Evolutionary conservation across 2,888 invertebrate genomes (phyloP).

Genomic region (Lycocerus yunnanus): DNA sequence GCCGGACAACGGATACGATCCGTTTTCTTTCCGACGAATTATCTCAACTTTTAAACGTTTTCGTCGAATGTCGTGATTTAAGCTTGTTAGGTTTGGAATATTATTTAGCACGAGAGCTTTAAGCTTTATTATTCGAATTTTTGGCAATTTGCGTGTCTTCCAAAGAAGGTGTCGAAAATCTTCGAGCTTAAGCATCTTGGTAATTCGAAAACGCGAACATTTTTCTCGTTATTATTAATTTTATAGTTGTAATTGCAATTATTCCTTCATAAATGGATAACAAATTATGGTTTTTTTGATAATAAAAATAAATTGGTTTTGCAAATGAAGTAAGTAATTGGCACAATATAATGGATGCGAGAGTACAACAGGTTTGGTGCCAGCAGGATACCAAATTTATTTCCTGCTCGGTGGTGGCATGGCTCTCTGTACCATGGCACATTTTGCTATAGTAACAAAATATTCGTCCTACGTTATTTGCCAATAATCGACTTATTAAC

Average conservation of each 20-base stretch:
- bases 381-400: constrained; percentile 31
- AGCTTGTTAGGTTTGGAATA: constrained; percentile 15
- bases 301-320: constrained; percentile 5
- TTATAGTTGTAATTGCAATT: not conserved
- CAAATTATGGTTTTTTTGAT: constrained; percentile 11
- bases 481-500: constrained; percentile 39
- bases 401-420: constrained; percentile 25
- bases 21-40: not conserved
- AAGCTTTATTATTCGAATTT: not conserved
- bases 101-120: constrained; percentile 6
- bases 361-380: constrained; percentile 26
- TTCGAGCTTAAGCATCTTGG: not conserved
- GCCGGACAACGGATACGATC: not conserved
- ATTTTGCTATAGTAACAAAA: constrained; percentile 28
- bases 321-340: constrained; percentile 14
- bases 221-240: not conserved
- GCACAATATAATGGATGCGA: constrained; percentile 23
- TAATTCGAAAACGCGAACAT: not conserved
- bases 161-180: not conserved
- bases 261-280: not conserved
- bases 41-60: not conserved
- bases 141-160: constrained; percentile 10
- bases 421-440: constrained; percentile 29
- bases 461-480: constrained; percentile 35
- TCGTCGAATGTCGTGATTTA: constrained; percentile 13